A percentile compares a stretch with the other conserved stretches of the same genome.
These are phyloP conservation scores for Emydocephalus ijimae DNA, from an alignment of 2,113 vertebrate genomes.

Conservation along the genomic window DNA sequence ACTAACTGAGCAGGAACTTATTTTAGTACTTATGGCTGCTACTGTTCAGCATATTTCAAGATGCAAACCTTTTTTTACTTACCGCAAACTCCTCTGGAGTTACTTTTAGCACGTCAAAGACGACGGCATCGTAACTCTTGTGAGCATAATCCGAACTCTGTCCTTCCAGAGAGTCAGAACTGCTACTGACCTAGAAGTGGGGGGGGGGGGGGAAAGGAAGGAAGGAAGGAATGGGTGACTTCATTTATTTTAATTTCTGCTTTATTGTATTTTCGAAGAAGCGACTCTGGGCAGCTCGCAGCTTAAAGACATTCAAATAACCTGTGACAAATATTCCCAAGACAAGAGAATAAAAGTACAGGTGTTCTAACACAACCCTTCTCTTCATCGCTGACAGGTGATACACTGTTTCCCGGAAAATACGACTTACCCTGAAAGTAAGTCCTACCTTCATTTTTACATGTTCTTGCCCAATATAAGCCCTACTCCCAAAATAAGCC, in stretches of 20 bases:
- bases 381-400: too few relatives aligned
- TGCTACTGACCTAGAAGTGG: constrained; percentile 86
- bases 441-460: too few relatives aligned
- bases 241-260: not conserved
- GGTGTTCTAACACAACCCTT: too few relatives aligned
- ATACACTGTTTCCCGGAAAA: too few relatives aligned
- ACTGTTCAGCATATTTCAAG: not conserved
- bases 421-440: too few relatives aligned
- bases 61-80: constrained; percentile 64
- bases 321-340: too few relatives aligned
- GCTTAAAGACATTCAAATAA: too few relatives aligned
- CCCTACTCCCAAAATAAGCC: too few relatives aligned
- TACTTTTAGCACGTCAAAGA: constrained; percentile 95
- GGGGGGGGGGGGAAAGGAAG: not conserved
- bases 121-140: constrained; percentile 94
- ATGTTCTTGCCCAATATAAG: too few relatives aligned
- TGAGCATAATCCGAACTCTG: constrained; percentile 85
- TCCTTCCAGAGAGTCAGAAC: constrained; percentile 92
- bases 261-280: not conserved
- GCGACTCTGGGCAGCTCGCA: too few relatives aligned
- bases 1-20: not conserved
- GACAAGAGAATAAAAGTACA: too few relatives aligned
- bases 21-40: not conserved
- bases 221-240: constrained; percentile 7
- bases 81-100: constrained; percentile 96